Evolutionary conservation across 2,113 vertebrate species (phyloP), one percentile per base, ranked within the genome.

Genomic region (Pteropus alecto): DNA sequence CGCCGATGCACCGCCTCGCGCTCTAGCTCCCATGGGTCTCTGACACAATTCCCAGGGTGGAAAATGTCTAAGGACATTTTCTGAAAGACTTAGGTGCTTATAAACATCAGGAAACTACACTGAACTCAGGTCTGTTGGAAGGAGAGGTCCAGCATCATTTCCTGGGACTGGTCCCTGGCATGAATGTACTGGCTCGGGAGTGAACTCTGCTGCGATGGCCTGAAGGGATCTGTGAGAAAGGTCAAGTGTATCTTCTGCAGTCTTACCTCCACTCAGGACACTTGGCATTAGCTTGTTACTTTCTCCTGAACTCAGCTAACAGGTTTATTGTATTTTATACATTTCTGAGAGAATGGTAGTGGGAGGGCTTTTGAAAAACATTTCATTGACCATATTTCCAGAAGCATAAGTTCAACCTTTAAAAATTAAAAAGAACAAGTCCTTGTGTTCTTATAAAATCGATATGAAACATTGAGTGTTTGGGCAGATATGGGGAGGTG

Each of bases 61-160:
- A 51, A 95, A 95, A 71, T 61, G 28, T 78, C 48, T 81, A 71
- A 77, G 30, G 21, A n/a, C 11, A 79, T 93, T 95, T 93, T 85
- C 81, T 81, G 35, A 79, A 88, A 90, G 22, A 77, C n/a, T 93
- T 94, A 77, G n/a, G 76, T 16, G 18, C 43, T 87, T 89, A 13
- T 73, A 86, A 65, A 85, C 33, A 51, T 61, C 70, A 70, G 3
- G 0, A 91, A 76, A 35, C 82, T 84, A 70, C 77, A 58, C 18
- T 94, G 71, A 95, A 88, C 35, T 21, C n/a, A 79, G 65, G 51
- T 54, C 9, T 89, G 14, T 85, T 70, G 60, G 16, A 93, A 95
- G 56, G 26, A 90, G 35, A 84, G 33, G 9, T 51, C 46, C 58
- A 65, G 48, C 16, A 63, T 85, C 22, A 28, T 41, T 90, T 83